Percentiles rank a stretch among this genome's conserved stretches.
Evolutionary conservation across 2,797 vertebrate species (phyloP).

Genomic region (Telmatherina bonti): DNA sequence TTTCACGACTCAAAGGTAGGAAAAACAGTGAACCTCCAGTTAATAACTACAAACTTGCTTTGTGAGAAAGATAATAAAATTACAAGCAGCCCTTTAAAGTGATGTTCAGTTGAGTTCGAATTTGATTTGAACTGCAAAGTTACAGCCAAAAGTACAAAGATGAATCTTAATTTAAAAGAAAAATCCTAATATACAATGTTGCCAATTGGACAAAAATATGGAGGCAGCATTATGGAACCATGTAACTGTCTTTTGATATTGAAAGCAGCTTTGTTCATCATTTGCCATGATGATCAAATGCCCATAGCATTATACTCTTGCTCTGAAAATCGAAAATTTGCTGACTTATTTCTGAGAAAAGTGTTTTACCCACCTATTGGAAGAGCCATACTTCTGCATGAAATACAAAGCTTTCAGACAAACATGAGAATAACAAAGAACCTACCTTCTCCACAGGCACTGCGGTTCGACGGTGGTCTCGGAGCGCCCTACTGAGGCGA

Average conservation of each 20-base stretch:
- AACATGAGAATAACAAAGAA: conserved; percentile 31
- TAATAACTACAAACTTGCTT: neutral
- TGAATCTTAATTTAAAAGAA: neutral
- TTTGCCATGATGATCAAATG: neutral
- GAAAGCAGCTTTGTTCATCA: neutral
- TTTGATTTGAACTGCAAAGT: neutral
- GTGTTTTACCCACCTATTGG: neutral
- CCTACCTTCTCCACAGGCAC: conserved; percentile 95
- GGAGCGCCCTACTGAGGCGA: conserved; percentile 88
- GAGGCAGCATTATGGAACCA: neutral
- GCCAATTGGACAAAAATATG: neutral
- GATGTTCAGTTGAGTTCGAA: neutral
- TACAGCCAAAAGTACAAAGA: neutral
- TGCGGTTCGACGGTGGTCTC: conserved; percentile 88
- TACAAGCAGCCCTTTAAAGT: neutral
- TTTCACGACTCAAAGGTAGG: neutral
- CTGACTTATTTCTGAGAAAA: neutral
- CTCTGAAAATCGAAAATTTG: neutral
- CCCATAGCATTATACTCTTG: neutral
- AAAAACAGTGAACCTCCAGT: neutral
- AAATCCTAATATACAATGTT: neutral
- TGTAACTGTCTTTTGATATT: conserved; percentile 1
- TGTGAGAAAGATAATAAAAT: neutral
- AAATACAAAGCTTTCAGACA: neutral
- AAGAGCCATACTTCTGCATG: neutral